phyloP scores from a whole-genome alignment of 1,140 invertebrate species.

The Anastrepha ludens region DNA sequence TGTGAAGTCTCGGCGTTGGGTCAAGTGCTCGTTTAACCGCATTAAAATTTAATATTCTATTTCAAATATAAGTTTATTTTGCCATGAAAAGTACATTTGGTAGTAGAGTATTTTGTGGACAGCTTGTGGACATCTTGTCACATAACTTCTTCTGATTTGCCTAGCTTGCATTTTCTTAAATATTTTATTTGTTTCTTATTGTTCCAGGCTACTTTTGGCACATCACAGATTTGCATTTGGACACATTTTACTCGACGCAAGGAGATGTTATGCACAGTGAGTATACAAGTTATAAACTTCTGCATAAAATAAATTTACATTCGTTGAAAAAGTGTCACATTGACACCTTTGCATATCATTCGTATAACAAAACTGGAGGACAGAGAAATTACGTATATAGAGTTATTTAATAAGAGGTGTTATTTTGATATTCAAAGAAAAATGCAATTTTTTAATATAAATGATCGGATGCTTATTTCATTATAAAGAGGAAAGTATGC shows the following conservation, averaged over 20 bases:
- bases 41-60: constrained; percentile 37
- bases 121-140: background rate
- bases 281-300: constrained; percentile 65
- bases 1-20: background rate
- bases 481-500: too few species aligned
- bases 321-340: too few species aligned
- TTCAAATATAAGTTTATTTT: background rate
- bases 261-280: constrained; percentile 84
- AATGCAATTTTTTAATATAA: too few species aligned
- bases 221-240: constrained; percentile 92
- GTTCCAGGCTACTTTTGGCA: constrained; percentile 94
- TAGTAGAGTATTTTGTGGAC: background rate
- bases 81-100: background rate
- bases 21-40: constrained; percentile 1
- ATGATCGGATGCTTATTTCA: too few species aligned
- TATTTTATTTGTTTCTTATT: constrained; percentile 68
- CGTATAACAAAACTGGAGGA: too few species aligned
- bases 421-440: too few species aligned
- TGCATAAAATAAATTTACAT: background rate
- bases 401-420: too few species aligned
- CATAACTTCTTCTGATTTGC: background rate
- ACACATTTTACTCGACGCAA: constrained; percentile 83
- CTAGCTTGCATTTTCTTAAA: constrained; percentile 28
- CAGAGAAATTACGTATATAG: too few species aligned
- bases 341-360: too few species aligned